Evolutionary conservation across 2,113 vertebrate genomes (phyloP).

Genomic region (Microtus oregoni): DNA sequence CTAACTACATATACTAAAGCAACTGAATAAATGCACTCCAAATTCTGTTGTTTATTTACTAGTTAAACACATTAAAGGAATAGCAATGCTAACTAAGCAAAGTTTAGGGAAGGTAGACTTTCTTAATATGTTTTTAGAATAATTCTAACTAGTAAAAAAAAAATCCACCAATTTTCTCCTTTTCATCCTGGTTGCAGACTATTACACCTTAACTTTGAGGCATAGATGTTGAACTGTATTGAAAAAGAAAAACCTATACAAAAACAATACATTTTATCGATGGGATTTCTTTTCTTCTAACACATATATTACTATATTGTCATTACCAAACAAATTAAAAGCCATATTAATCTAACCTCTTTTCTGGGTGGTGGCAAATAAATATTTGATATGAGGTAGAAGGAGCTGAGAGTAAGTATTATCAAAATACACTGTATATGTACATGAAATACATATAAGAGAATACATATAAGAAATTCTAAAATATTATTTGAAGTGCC

Average conservation of each 20-base stretch:
- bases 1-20: not conserved
- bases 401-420: not conserved
- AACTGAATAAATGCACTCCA: not conserved
- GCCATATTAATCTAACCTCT: not conserved
- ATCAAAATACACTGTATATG: not conserved
- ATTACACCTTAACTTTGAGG: not conserved
- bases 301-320: constrained; percentile 61
- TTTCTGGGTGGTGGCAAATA: not conserved
- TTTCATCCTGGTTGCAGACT: not conserved
- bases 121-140: not conserved
- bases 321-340: constrained; percentile 2
- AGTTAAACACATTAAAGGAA: not conserved
- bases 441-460: not conserved
- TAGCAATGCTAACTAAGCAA: not conserved
- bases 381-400: not conserved
- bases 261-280: constrained; percentile 55
- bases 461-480: not conserved
- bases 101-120: not conserved
- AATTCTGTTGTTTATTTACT: not conserved
- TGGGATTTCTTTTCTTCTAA: constrained; percentile 21
- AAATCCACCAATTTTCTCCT: not conserved
- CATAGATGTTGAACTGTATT: constrained; percentile 38
- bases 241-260: constrained; percentile 21
- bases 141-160: not conserved
- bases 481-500: not conserved